These are phyloP conservation scores for Cheilosia soror DNA, from an alignment of 2,888 invertebrate species.

Conservation along the genomic window DNA sequence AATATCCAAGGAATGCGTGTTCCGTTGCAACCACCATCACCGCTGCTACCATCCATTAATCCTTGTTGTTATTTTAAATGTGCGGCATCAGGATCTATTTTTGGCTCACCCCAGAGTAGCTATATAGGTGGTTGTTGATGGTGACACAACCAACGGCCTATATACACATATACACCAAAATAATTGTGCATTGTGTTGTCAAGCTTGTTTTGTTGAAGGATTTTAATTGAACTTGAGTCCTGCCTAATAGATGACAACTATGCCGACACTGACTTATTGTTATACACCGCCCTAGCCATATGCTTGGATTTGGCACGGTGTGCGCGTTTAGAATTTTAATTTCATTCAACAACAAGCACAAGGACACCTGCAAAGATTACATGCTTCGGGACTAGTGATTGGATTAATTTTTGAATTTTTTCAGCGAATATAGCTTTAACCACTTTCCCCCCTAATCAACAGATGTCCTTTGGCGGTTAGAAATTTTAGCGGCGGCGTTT, in stretches of 20 bases:
- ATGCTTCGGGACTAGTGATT: not conserved
- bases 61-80: conserved; percentile 71
- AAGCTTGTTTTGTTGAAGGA: conserved; percentile 67
- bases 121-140: conserved; percentile 37
- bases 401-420: conserved; percentile 27
- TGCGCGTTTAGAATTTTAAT: conserved; percentile 27
- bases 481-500: conserved; percentile 11
- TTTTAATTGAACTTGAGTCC: conserved; percentile 73
- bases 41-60: conserved; percentile 63
- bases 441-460: conserved; percentile 7
- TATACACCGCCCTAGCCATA: conserved; percentile 39
- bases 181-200: conserved; percentile 70
- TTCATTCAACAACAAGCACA: conserved; percentile 10
- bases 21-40: conserved; percentile 30
- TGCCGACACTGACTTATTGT: conserved; percentile 49
- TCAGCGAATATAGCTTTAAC: not conserved
- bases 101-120: conserved; percentile 71
- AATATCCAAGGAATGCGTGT: conserved; percentile 54
- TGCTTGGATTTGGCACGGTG: conserved; percentile 41
- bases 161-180: conserved; percentile 56
- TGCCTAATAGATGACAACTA: conserved; percentile 51
- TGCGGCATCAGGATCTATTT: conserved; percentile 74
- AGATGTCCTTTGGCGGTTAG: conserved; percentile 26
- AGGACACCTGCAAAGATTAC: conserved; percentile 60
- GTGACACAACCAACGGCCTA: conserved; percentile 57